These are phyloP conservation scores for Crepidodera aurea DNA, from an alignment of 2,888 invertebrate genomes.

Conservation along the genomic window DNA sequence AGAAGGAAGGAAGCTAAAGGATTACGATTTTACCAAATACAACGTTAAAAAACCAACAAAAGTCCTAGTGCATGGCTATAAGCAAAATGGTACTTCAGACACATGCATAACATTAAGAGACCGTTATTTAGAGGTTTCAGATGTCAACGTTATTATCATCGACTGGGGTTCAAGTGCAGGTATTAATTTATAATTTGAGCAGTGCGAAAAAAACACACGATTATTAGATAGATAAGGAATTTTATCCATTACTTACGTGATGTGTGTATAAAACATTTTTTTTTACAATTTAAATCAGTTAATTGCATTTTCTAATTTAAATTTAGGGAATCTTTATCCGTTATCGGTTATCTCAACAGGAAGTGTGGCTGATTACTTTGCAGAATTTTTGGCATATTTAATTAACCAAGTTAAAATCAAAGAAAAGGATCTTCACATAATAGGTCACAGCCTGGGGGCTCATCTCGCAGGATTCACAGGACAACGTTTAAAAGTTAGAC, in stretches of 20 bases:
- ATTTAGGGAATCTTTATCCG: too few species aligned
- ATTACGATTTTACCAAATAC: neutral
- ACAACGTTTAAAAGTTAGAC: neutral
- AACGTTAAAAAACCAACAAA: neutral
- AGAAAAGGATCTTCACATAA: neutral
- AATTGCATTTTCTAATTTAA: too few species aligned
- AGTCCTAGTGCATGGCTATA: neutral
- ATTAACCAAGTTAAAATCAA: neutral
- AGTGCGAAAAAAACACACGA: too few species aligned
- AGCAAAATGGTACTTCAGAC: neutral
- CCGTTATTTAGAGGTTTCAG: neutral
- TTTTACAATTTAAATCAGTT: too few species aligned
- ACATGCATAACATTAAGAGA: neutral
- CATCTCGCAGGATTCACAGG: neutral
- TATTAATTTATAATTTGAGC: too few species aligned
- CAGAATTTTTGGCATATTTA: constrained; percentile 2
- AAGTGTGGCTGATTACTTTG: constrained; percentile 5
- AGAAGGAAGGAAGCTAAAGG: neutral
- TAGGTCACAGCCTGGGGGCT: constrained; percentile 1
- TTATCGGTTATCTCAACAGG: too few species aligned
- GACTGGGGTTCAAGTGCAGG: too few species aligned
- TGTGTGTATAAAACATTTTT: too few species aligned
- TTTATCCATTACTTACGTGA: too few species aligned
- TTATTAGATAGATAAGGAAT: too few species aligned
- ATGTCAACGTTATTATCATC: neutral